Conservation (phyloP, 2,888 invertebrate genomes). For the Tromatobia lineatoria region DNA sequence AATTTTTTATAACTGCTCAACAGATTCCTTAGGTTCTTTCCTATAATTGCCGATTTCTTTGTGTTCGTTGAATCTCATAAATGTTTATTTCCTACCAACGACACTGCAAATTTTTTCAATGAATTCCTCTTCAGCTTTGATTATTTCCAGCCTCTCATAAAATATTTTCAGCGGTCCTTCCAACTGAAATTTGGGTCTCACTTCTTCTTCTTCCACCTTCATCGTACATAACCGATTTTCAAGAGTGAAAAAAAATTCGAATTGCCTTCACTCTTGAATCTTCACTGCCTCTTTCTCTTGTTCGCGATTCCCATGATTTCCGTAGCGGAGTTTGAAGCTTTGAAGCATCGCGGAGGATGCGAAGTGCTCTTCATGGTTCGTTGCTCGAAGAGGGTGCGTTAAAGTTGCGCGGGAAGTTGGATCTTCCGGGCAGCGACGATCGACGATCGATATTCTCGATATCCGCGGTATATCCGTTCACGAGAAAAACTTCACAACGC, state of each 20-base stretch:
- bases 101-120: background rate
- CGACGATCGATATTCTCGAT: conserved; percentile 24
- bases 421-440: background rate
- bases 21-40: background rate
- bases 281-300: conserved; percentile 25
- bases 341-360: background rate
- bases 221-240: no score
- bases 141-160: background rate
- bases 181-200: background rate
- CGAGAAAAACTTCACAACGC: conserved; percentile 10
- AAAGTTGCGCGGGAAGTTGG: background rate
- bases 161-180: background rate
- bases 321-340: background rate
- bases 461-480: background rate
- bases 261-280: background rate
- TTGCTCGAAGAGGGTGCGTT: background rate
- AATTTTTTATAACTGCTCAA: background rate
- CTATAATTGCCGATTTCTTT: background rate
- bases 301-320: background rate
- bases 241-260: background rate
- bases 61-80: background rate
- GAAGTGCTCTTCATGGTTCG: conserved; percentile 16
- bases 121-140: background rate
- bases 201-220: background rate
- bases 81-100: background rate